A percentile compares a stretch with the other conserved stretches of the same genome.
phyloP scores from a whole-genome alignment of 2,888 invertebrate species.

The Macropis europaea region DNA sequence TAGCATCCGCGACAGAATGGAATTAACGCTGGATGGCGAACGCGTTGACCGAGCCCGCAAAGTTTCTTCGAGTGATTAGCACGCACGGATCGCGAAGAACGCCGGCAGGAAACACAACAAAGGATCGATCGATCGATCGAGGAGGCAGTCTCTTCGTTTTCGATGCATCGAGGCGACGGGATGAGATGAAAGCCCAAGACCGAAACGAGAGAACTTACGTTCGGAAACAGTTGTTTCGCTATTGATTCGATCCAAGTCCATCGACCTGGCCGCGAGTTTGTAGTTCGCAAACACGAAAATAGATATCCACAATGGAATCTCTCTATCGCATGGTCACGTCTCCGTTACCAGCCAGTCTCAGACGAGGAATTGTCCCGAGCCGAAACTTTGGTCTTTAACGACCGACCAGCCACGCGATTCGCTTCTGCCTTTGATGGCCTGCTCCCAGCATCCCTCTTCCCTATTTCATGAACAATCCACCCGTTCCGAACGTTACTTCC shows the following conservation, averaged over 20 bases:
- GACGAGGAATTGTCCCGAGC: slow-evolving; percentile 36
- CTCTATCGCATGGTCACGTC: slow-evolving; percentile 49
- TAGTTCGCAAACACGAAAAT: slow-evolving; percentile 50
- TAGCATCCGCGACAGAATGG: too few relatives aligned
- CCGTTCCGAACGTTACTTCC: slow-evolving; percentile 35
- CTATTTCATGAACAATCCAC: slow-evolving; percentile 42
- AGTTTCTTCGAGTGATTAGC: too few relatives aligned
- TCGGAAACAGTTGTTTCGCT: slow-evolving; percentile 38
- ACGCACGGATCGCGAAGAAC: too few relatives aligned
- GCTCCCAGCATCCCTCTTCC: slow-evolving; percentile 49
- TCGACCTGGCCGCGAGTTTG: slow-evolving; percentile 23
- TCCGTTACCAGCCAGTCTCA: slow-evolving; percentile 31
- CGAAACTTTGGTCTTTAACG: slow-evolving; percentile 64
- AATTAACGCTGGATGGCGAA: too few relatives aligned
- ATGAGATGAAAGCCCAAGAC: slow-evolving; percentile 1
- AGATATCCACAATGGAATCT: slow-evolving; percentile 51
- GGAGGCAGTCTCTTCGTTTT: background rate
- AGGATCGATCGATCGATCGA: background rate
- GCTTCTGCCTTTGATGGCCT: slow-evolving; percentile 66
- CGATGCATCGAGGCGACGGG: background rate
- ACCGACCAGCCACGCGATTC: slow-evolving; percentile 55
- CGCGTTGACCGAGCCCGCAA: too few relatives aligned
- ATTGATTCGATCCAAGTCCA: slow-evolving; percentile 46
- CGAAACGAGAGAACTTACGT: slow-evolving; percentile 8
- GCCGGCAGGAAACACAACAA: too few relatives aligned